Conservation (phyloP, 2,888 invertebrate genomes). For the Acrobasis suavella region DNA sequence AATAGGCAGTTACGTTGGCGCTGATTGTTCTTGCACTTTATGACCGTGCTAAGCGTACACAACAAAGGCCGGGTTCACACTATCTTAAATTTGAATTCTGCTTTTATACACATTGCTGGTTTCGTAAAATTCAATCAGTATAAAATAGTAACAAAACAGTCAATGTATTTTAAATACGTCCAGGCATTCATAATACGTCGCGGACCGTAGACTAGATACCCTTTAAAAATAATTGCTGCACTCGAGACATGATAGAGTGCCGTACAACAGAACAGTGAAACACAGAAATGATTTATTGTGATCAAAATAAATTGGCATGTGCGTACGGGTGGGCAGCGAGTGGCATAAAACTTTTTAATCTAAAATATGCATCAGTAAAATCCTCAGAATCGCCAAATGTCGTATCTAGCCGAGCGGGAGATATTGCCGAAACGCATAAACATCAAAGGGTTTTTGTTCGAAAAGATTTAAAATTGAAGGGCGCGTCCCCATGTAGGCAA, state of each 20-base stretch:
- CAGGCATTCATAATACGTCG: conserved; percentile 22
- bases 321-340: conserved; percentile 46
- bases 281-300: conserved; percentile 52
- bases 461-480: conserved; percentile 79
- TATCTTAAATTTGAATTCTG: background rate
- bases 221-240: conserved; percentile 44
- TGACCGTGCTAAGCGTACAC: conserved; percentile 29
- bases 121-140: no score
- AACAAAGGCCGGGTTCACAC: background rate
- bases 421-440: conserved; percentile 79
- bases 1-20: conserved; percentile 69
- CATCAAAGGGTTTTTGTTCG: conserved; percentile 80
- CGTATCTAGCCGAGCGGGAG: conserved; percentile 69
- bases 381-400: conserved; percentile 77
- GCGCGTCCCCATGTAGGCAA: conserved; percentile 74
- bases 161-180: background rate
- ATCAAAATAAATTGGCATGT: conserved; percentile 49
- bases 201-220: conserved; percentile 34
- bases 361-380: conserved; percentile 75
- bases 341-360: conserved; percentile 69
- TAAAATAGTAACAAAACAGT: no score
- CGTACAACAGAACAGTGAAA: conserved; percentile 48
- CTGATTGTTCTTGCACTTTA: conserved; percentile 55
- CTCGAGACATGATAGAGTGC: conserved; percentile 46
- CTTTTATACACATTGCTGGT: no score